Evolutionary conservation across 2,888 invertebrate genomes (phyloP).

Genomic region (Lysandra bellargus): DNA sequence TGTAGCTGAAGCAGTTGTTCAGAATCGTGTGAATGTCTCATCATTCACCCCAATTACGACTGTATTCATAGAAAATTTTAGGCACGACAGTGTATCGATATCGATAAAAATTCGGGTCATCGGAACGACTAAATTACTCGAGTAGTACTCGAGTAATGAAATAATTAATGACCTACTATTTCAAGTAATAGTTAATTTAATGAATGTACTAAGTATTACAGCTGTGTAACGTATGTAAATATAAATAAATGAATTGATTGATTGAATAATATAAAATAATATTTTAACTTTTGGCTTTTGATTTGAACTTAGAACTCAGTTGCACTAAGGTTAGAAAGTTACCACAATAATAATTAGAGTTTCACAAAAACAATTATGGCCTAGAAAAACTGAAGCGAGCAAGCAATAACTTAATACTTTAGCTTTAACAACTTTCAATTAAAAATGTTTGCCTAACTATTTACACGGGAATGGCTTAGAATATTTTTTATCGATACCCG

Average conservation of each 20-base stretch:
- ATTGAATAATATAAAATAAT: too few relatives aligned
- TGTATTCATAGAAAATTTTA: constrained; percentile 63
- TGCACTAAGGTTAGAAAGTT: background rate
- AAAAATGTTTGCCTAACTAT: constrained; percentile 28
- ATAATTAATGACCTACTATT: background rate
- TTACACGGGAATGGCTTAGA: constrained; percentile 29
- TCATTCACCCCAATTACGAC: constrained; percentile 67
- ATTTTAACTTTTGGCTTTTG: too few relatives aligned
- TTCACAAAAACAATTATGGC: too few relatives aligned
- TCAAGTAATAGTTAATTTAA: too few relatives aligned
- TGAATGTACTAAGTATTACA: too few relatives aligned
- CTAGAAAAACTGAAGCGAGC: background rate
- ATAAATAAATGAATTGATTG: too few relatives aligned
- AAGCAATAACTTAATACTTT: background rate
- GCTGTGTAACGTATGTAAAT: too few relatives aligned
- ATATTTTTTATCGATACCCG: constrained; percentile 59
- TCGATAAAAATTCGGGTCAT: constrained; percentile 35
- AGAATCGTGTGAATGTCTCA: constrained; percentile 71
- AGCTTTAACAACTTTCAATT: constrained; percentile 8
- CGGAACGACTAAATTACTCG: background rate
- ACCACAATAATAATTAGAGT: background rate
- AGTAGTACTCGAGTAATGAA: background rate
- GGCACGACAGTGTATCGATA: constrained; percentile 46
- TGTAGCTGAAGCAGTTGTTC: constrained; percentile 43
- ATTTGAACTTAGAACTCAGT: too few relatives aligned